Base-by-base conservation (phyloP, 2,797 vertebrate species). In the Tolypeutes matacus region DNA sequence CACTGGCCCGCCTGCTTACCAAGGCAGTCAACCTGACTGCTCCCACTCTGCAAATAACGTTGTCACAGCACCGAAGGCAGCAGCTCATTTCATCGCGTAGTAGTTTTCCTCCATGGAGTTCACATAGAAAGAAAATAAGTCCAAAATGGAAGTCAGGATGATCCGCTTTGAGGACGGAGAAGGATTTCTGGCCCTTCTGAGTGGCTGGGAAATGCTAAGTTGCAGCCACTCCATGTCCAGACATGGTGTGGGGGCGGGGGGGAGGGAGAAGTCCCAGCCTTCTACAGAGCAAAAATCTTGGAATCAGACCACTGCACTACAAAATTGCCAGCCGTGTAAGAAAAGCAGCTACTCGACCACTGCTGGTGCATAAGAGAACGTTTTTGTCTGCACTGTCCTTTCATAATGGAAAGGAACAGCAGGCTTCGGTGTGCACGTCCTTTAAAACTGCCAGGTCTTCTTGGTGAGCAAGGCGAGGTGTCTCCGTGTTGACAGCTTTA, bases 101-200 rank as follows among this genome's bases (percentile, higher is more conserved):
- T 13, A 25, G 15, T 69, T 80, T 64, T 78, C 27, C 84, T 58
- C 42, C 39, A 56, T 77, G 91, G 91, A 91, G 34, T 39, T 62
- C 25, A 64, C n/a, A 60, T 76, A 29, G 27, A 77, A 87, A 65
- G 20, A 39, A 78, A 60, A 73, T 23, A 42, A 31, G 64, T 69
- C 25, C 69, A 46, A 58, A 60, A 11, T 1, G 5, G 36, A 56
- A 23, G 39, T 65, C 36, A 23, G 34, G 86, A 67, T 3, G 62
- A 29, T 11, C 18, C 12, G 15, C 46, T 20, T 46, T 49, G 5
- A 60, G 58, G 31, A n/a, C 64, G 23, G 18, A 70, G 78, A 21
- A 5, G n/a, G 67, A 56, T 7, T 15, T 31, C n/a, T 20, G 4
- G 56, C 34, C 64, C n/a, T 70, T 31, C n/a, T 4, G 3, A 67